Evolutionary conservation across 2,113 vertebrate species (phyloP).

Genomic region (Actenoides hombroni): DNA sequence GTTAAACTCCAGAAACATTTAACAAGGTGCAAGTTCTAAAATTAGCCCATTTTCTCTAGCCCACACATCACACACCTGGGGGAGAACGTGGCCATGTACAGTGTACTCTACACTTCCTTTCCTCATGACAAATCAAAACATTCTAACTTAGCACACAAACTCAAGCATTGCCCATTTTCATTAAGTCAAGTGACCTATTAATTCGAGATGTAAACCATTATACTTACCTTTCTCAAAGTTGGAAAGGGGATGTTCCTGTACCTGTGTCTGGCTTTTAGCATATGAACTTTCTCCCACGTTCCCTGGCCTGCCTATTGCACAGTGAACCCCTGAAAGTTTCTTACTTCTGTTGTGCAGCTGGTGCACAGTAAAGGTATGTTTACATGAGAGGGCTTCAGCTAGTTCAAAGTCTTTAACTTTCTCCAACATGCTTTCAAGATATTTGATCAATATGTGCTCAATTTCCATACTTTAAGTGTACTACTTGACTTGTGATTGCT

Average conservation of each 20-base stretch:
- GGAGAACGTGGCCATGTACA: background rate
- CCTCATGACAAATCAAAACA: constrained; percentile 18
- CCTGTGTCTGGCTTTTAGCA: background rate
- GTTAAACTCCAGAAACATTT: constrained; percentile 49
- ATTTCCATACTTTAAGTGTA: background rate
- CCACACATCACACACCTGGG: constrained; percentile 20
- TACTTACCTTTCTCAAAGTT: background rate
- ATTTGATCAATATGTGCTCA: background rate
- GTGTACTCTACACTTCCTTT: background rate
- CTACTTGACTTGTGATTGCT: fast-evolving
- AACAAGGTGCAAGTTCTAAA: constrained; percentile 58
- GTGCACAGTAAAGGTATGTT: background rate
- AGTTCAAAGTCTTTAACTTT: background rate
- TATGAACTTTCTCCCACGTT: background rate
- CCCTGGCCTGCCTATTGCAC: background rate
- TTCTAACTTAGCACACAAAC: background rate
- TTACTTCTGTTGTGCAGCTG: background rate
- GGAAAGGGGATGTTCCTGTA: background rate
- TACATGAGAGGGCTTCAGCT: background rate
- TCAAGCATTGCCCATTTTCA: background rate
- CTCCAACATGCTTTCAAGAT: background rate
- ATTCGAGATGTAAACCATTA: constrained; percentile 22
- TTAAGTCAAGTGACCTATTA: constrained; percentile 3
- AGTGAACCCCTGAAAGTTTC: background rate
- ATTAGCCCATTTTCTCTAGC: constrained; percentile 2